These are phyloP conservation scores for Amniataba percoides DNA, from an alignment of 2,797 vertebrate species.

Conservation along the genomic window DNA sequence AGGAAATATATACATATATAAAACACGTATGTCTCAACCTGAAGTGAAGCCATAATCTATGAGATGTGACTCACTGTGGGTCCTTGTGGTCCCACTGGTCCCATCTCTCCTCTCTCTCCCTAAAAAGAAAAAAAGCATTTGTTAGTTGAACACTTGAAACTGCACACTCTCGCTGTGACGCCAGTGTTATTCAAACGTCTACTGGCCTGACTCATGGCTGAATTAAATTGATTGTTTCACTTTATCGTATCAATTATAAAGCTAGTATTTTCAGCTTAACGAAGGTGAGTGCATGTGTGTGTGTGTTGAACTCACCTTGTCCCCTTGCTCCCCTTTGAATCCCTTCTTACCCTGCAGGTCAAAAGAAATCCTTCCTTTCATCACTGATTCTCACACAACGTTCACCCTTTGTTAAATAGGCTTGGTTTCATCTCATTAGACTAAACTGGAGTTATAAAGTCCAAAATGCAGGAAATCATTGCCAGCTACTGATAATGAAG, in stretches of 20 bases:
- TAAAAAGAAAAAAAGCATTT: constrained; percentile 51
- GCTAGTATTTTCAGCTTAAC: constrained; percentile 21
- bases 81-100: constrained; percentile 81
- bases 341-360: constrained; percentile 89
- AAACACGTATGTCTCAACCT: not conserved
- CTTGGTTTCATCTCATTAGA: constrained; percentile 33
- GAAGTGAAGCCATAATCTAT: not conserved
- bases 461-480: constrained; percentile 29
- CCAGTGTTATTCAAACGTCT: not conserved
- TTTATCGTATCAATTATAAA: not conserved
- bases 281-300: constrained; percentile 3
- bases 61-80: constrained; percentile 77
- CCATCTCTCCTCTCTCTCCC: constrained; percentile 84
- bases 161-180: not conserved
- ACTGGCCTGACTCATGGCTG: constrained; percentile 1
- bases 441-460: constrained; percentile 7
- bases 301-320: constrained; percentile 83
- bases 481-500: constrained; percentile 6
- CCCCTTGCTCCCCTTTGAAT: constrained; percentile 86
- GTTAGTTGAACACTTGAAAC: constrained; percentile 1
- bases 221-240: constrained; percentile 4
- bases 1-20: not conserved
- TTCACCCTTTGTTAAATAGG: constrained; percentile 15
- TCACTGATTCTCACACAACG: constrained; percentile 26
- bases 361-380: constrained; percentile 63